phyloP scores from a whole-genome alignment of 2,113 vertebrate species.

The Heterochromis multidens region DNA sequence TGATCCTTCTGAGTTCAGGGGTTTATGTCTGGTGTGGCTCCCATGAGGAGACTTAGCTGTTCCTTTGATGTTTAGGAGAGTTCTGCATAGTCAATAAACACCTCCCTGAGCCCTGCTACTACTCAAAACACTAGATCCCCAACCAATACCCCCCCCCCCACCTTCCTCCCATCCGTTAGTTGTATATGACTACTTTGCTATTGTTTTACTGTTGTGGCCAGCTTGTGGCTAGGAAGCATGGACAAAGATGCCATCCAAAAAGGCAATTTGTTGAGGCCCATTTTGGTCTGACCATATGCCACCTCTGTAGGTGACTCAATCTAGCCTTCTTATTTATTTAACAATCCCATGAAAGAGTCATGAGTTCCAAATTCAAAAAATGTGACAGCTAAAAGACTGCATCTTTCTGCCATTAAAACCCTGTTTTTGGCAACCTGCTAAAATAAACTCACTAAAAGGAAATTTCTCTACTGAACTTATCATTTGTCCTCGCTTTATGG shows the following conservation, averaged over 20 bases:
- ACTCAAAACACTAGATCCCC: background rate
- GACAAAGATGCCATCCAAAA: constrained; percentile 36
- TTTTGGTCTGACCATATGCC: constrained; percentile 45
- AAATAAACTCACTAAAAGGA: background rate
- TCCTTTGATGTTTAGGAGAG: constrained; percentile 53
- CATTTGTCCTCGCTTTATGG: constrained; percentile 1
- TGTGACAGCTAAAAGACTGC: constrained; percentile 47
- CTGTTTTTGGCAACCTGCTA: constrained; percentile 26
- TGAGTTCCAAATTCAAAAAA: constrained; percentile 51
- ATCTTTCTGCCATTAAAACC: constrained; percentile 57
- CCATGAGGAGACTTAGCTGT: constrained; percentile 38
- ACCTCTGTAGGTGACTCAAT: constrained; percentile 51
- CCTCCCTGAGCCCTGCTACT: constrained; percentile 6
- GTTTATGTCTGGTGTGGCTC: constrained; percentile 50
- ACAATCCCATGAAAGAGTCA: constrained; percentile 66
- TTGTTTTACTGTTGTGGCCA: constrained; percentile 30
- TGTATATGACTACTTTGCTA: background rate
- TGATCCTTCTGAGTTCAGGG: constrained; percentile 46
- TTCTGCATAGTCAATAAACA: constrained; percentile 49
- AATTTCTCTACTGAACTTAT: background rate
- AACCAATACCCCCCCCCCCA: background rate
- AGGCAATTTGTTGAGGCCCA: constrained; percentile 32
- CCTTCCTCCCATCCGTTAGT: background rate
- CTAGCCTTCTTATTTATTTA: constrained; percentile 65
- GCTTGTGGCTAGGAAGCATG: background rate